Conservation (phyloP, 2,888 invertebrate species). For the Sinodicranocentrus sp. region DNA sequence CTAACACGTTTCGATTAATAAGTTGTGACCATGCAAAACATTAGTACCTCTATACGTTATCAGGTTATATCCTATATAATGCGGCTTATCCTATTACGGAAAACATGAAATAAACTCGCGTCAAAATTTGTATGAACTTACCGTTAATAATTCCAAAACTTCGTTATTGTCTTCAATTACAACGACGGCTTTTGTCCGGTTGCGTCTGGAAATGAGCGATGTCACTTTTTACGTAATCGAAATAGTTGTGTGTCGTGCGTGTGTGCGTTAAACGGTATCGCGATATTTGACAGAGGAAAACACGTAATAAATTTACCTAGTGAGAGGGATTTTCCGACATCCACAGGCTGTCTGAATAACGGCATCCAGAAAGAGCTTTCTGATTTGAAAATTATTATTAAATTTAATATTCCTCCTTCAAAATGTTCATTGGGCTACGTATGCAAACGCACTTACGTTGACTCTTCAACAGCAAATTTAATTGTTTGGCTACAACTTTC, state of each 20-base stretch:
- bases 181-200: conserved; percentile 40
- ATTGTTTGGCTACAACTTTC: conserved; percentile 41
- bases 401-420: too few relatives aligned
- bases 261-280: too few relatives aligned
- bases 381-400: too few relatives aligned
- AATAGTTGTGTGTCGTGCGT: too few relatives aligned
- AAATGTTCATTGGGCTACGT: background rate
- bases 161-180: conserved; percentile 59
- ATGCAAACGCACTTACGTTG: conserved; percentile 44
- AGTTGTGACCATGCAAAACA: too few relatives aligned
- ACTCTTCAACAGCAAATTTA: conserved; percentile 50
- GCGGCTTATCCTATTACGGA: background rate
- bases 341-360: conserved; percentile 28
- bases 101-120: background rate
- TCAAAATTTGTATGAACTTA: conserved; percentile 13
- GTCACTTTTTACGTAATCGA: too few relatives aligned
- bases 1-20: too few relatives aligned
- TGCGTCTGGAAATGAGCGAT: conserved; percentile 30
- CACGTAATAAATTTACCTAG: background rate
- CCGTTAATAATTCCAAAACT: conserved; percentile 56
- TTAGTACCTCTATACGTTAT: too few relatives aligned
- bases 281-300: too few relatives aligned
- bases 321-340: background rate
- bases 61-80: too few relatives aligned
- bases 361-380: conserved; percentile 49